Evolutionary conservation across 2,888 invertebrate genomes (phyloP).

Genomic region (Phyllotreta striolata): DNA sequence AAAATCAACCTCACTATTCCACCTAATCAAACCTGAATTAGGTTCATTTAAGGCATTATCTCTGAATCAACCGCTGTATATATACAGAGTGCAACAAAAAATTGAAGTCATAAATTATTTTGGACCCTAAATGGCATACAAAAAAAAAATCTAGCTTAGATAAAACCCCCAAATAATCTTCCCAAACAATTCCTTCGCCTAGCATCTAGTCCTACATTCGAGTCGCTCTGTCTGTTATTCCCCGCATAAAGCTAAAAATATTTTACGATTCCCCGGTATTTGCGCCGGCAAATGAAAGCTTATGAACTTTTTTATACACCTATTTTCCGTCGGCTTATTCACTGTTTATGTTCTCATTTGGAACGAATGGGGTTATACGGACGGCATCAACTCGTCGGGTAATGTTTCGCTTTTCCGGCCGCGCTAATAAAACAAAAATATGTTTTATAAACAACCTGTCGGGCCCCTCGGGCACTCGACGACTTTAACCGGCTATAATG

Average conservation of each 20-base stretch:
- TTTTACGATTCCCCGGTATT: slow-evolving; percentile 22
- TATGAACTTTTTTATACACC: slow-evolving; percentile 31
- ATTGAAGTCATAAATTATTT: too few relatives aligned
- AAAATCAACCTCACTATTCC: too few relatives aligned
- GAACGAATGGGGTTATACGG: background rate
- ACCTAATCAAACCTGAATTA: too few relatives aligned
- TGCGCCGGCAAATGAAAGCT: slow-evolving; percentile 27
- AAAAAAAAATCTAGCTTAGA: too few relatives aligned
- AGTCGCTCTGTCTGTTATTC: too few relatives aligned
- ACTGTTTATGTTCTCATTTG: slow-evolving; percentile 30
- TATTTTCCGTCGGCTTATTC: slow-evolving; percentile 25
- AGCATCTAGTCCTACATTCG: too few relatives aligned
- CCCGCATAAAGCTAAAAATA: slow-evolving; percentile 13
- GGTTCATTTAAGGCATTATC: too few relatives aligned
- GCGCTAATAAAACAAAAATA: slow-evolving; percentile 19
- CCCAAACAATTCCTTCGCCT: too few relatives aligned
- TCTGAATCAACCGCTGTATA: too few relatives aligned
- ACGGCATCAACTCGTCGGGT: slow-evolving; percentile 13
- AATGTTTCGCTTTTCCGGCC: slow-evolving; percentile 6
- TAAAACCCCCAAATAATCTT: too few relatives aligned
- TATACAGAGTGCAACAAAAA: too few relatives aligned
- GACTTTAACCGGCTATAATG: background rate
- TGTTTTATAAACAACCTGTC: slow-evolving; percentile 24
- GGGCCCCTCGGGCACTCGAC: slow-evolving; percentile 4
- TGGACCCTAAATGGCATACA: too few relatives aligned